Percentiles rank a stretch among this genome's conserved stretches.
These are phyloP conservation scores for Centroberyx gerrardi DNA, from an alignment of 2,797 vertebrate genomes.

Conservation along the genomic window DNA sequence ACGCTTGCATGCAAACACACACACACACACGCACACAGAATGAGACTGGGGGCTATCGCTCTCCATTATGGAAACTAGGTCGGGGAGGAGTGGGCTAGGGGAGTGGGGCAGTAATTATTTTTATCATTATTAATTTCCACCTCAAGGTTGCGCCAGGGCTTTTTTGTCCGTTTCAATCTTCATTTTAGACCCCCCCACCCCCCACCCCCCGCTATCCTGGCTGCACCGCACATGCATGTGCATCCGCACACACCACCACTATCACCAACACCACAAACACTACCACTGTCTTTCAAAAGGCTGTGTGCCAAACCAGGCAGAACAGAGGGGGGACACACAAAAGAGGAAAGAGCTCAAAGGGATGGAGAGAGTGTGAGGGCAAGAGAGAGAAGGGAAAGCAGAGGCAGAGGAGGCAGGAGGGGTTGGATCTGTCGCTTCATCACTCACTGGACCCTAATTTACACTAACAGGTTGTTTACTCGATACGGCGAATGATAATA, in stretches of 20 bases:
- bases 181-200: constrained; percentile 69
- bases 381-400: constrained; percentile 51
- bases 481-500: constrained; percentile 81
- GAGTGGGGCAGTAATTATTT: constrained; percentile 88
- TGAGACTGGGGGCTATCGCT: constrained; percentile 83
- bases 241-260: constrained; percentile 52
- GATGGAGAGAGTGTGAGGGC: constrained; percentile 65
- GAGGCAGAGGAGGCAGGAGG: constrained; percentile 60
- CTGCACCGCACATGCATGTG: constrained; percentile 15
- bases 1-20: constrained; percentile 24
- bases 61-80: constrained; percentile 88
- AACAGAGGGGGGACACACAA: constrained; percentile 76
- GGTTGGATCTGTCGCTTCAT: constrained; percentile 79
- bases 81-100: constrained; percentile 77
- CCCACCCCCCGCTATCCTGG: neutral
- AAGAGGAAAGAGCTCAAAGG: constrained; percentile 81
- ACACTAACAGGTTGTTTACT: constrained; percentile 86
- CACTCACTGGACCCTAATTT: constrained; percentile 85
- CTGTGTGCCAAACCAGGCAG: constrained; percentile 81
- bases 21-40: constrained; percentile 40
- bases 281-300: constrained; percentile 75
- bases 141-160: constrained; percentile 85
- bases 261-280: constrained; percentile 52
- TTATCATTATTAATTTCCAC: constrained; percentile 90
- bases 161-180: constrained; percentile 85